Conservation (phyloP, 2,113 vertebrate species). For the Microcebus murinus region DNA sequence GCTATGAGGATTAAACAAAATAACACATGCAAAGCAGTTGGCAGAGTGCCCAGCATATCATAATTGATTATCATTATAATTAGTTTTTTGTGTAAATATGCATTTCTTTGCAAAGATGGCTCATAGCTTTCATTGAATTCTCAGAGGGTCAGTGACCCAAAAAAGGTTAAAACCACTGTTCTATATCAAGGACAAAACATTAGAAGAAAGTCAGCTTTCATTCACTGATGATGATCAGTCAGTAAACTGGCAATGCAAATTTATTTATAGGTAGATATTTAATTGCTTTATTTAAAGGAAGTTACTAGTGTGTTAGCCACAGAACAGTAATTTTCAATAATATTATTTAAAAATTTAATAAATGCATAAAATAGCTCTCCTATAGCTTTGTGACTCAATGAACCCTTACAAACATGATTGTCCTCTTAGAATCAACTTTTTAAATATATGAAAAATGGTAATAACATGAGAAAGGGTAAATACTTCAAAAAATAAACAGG, state of each 20-base stretch:
- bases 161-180: constrained; percentile 38
- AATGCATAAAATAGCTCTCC: background rate
- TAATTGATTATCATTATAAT: constrained; percentile 59
- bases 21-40: constrained; percentile 15
- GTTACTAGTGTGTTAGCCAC: background rate
- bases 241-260: background rate
- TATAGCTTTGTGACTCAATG: background rate
- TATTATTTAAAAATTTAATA: constrained; percentile 26
- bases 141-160: background rate
- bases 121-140: constrained; percentile 45
- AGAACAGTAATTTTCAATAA: constrained; percentile 13
- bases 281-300: constrained; percentile 5
- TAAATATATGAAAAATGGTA: background rate
- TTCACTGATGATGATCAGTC: background rate
- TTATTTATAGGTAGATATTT: constrained; percentile 7
- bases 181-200: background rate
- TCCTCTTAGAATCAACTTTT: constrained; percentile 1
- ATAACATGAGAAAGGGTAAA: background rate
- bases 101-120: constrained; percentile 38
- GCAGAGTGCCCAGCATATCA: constrained; percentile 34
- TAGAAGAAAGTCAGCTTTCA: background rate
- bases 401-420: background rate
- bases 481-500: constrained; percentile 18
- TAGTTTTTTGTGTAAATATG: constrained; percentile 33
- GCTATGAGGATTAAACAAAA: background rate